phyloP scores from a whole-genome alignment of 2,113 vertebrate genomes.

The Trochalopteron elliotii region DNA sequence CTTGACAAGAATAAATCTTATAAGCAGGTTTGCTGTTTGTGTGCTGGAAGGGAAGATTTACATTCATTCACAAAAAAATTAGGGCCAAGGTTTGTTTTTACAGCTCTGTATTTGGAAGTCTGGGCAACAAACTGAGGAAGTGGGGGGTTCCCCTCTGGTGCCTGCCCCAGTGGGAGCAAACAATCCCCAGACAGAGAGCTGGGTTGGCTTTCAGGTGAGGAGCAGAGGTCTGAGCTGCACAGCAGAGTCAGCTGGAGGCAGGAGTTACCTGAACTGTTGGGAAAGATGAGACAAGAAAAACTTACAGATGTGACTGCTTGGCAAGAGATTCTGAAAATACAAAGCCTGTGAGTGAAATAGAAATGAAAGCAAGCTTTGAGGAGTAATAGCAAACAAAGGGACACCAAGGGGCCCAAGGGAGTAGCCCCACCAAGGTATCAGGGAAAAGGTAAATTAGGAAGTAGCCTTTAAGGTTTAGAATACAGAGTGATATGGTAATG shows the following conservation, averaged over 20 bases:
- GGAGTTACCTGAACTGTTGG: not conserved
- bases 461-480: no score
- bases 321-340: no score
- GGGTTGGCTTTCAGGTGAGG: not conserved
- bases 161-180: not conserved
- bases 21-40: not conserved
- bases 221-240: not conserved
- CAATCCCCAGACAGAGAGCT: accelerated
- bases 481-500: no score
- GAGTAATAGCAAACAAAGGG: no score
- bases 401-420: no score
- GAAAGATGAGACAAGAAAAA: no score
- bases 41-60: not conserved
- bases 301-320: no score
- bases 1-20: constrained; percentile 45
- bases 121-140: not conserved
- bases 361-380: no score
- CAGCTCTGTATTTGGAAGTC: not conserved
- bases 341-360: no score
- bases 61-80: not conserved
- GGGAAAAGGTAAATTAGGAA: no score
- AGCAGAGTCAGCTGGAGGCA: not conserved
- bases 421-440: no score
- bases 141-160: not conserved
- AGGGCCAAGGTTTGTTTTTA: not conserved